Evolutionary conservation across 2,113 vertebrate species (phyloP).

Genomic region (Antigone vipio): DNA sequence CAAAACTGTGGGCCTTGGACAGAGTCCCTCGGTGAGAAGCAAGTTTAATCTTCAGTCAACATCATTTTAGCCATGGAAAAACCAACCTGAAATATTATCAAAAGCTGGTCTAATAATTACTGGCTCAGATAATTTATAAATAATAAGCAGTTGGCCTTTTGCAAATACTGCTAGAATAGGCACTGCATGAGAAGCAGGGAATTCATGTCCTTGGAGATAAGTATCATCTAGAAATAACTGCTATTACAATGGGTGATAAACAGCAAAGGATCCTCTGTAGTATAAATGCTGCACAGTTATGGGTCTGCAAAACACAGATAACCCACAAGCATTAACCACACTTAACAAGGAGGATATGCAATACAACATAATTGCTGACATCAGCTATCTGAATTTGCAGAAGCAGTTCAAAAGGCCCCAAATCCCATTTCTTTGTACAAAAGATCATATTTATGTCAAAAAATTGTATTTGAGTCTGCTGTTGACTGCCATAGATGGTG

Average conservation of each 20-base stretch:
- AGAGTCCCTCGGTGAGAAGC: not conserved
- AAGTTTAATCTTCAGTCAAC: not conserved
- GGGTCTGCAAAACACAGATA: constrained; percentile 15
- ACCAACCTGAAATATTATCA: not conserved
- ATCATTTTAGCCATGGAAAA: not conserved
- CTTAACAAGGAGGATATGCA: not conserved
- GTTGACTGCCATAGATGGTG: not conserved
- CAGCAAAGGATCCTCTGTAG: not conserved
- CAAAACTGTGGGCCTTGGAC: not conserved
- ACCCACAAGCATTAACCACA: not conserved
- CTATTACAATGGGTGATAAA: not conserved
- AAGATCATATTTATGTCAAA: not conserved
- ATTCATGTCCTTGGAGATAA: not conserved
- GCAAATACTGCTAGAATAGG: not conserved
- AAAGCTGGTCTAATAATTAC: not conserved
- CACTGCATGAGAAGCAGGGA: not conserved
- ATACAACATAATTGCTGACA: not conserved
- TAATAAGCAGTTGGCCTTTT: not conserved
- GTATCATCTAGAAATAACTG: not conserved
- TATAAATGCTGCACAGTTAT: not conserved
- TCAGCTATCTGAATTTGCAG: not conserved
- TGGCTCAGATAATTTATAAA: not conserved
- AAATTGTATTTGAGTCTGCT: not conserved
- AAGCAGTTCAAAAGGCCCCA: not conserved
- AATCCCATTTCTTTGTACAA: not conserved